Evolutionary conservation across 2,888 invertebrate genomes (phyloP).

Genomic region (Acrobasis repandana): DNA sequence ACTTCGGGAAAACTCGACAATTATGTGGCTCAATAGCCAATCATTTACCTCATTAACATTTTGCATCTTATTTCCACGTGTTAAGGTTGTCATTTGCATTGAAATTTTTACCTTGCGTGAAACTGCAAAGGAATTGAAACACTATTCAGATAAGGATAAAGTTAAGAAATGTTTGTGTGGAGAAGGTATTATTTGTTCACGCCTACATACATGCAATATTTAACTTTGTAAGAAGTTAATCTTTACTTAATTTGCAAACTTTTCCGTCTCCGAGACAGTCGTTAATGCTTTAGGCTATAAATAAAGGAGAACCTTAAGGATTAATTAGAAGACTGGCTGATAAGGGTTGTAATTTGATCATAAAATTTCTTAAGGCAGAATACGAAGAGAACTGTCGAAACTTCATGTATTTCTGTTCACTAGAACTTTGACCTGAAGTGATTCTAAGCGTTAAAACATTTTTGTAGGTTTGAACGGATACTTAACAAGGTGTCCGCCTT

Average conservation of each 20-base stretch:
- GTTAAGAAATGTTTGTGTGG: neutral
- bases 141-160: neutral
- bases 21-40: constrained; percentile 1
- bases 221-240: neutral
- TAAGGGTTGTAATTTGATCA: neutral
- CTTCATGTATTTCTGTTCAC: too few species aligned
- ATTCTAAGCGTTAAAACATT: too few species aligned
- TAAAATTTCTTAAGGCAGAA: neutral
- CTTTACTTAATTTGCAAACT: constrained; percentile 9
- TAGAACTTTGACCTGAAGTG: too few species aligned
- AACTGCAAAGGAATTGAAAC: neutral
- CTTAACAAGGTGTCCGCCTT: too few species aligned
- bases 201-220: constrained; percentile 1
- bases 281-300: constrained; percentile 9
- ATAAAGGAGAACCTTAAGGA: neutral
- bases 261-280: neutral
- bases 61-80: neutral
- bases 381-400: too few species aligned
- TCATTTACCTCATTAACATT: neutral
- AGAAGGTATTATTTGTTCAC: neutral
- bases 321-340: neutral
- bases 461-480: too few species aligned
- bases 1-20: neutral
- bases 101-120: neutral
- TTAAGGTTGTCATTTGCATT: neutral